Base-by-base conservation (phyloP, 2,888 invertebrate species). In the Philhelius pedissequus region DNA sequence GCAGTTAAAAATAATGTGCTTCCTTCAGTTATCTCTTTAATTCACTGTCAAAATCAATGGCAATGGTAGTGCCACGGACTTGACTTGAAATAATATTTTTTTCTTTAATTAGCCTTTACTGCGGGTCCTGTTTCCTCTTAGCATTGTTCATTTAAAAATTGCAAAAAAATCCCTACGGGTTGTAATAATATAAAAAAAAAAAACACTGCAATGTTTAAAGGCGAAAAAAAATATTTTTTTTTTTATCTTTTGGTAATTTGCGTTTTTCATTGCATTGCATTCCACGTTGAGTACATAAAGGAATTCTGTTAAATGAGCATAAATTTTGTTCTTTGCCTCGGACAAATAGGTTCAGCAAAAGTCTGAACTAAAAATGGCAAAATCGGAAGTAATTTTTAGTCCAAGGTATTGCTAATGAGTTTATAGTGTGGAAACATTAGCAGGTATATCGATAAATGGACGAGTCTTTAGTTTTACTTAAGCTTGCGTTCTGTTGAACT, bases 41-140 rank as follows among this genome's bases (percentile, higher is more conserved):
- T 64, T 64, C 48, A 20, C 48, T 64, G 48, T 64, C 64, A 64
- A 64, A 64, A n/a, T n/a, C n/a, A n/a, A n/a, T n/a, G n/a, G 48
- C 64, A 48, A 64, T 64, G 25, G 64, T 32, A 64, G 45, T 64
- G 32, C 48, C 48, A 32, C 20, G 30, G 45, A 64, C 64, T 27
- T 32, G 45, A 48, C 64, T 62, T 60, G 5, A 4, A 15, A 60
- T 60, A 60, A n/a, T 60, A 40, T 27, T 43, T 60, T 60, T 27
- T 62, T 30, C 20, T 62, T 27, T 43, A 62, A 62, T 62, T 64
- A 64, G 64, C 62, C 62, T 30, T 56, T 56, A 11, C 22, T 11
- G 13, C 35, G 35, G 4, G 43, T 43, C 43, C 7, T 43, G 18
- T 18, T 8, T 18, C 15, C 18, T 43, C 9, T 4, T 18, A 35